Conservation (phyloP, 2,888 invertebrate species). For the Lomographa bimaculata region DNA sequence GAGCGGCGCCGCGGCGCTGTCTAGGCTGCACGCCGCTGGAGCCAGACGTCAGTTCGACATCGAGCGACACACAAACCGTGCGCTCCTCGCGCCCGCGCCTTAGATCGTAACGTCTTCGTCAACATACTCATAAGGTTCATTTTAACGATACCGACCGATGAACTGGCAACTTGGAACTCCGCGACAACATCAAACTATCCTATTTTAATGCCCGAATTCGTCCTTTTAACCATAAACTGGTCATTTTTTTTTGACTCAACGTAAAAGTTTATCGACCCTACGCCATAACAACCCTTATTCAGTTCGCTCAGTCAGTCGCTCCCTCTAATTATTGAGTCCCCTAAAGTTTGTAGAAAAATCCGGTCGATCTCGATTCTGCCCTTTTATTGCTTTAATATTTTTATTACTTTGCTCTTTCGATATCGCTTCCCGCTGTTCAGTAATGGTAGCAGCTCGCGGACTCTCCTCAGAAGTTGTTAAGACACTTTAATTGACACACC, state of each 20-base stretch:
- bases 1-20: slow-evolving; percentile 62
- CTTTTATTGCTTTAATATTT: slow-evolving; percentile 69
- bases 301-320: slow-evolving; percentile 70
- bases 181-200: slow-evolving; percentile 18
- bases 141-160: slow-evolving; percentile 14
- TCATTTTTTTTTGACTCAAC: slow-evolving; percentile 15
- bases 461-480: slow-evolving; percentile 40
- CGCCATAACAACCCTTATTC: slow-evolving; percentile 79
- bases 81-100: slow-evolving; percentile 68
- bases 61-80: slow-evolving; percentile 73
- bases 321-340: slow-evolving; percentile 82
- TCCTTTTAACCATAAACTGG: too few relatives aligned
- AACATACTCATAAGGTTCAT: slow-evolving; percentile 23
- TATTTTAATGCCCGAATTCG: not conserved
- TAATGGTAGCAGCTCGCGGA: slow-evolving; percentile 23
- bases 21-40: slow-evolving; percentile 38
- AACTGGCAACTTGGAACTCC: slow-evolving; percentile 23
- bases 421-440: slow-evolving; percentile 40
- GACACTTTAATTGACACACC: slow-evolving; percentile 38
- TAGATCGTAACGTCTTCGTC: slow-evolving; percentile 42
- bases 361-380: slow-evolving; percentile 60
- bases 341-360: slow-evolving; percentile 73
- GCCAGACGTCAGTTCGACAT: slow-evolving; percentile 69
- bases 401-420: slow-evolving; percentile 55
- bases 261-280: slow-evolving; percentile 77